Percentiles rank a stretch among this genome's conserved stretches.
Evolutionary conservation across 2,888 invertebrate species (phyloP).

Genomic region (Rambutsinella grinnellia): DNA sequence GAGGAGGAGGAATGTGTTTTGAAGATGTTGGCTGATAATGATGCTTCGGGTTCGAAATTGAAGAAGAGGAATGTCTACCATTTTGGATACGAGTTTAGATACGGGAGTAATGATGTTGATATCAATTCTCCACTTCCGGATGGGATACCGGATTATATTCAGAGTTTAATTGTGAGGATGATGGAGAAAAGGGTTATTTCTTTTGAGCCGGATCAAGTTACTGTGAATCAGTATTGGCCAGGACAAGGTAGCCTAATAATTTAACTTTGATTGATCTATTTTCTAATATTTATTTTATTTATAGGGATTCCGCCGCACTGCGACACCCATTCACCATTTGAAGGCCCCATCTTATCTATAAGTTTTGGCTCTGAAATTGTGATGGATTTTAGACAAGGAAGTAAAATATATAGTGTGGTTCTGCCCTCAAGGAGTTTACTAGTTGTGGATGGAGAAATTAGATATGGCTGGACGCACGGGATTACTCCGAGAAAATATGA

Average conservation of each 20-base stretch:
- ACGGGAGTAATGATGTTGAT: constrained; percentile 89
- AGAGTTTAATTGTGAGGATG: constrained; percentile 76
- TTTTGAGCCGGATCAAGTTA: constrained; percentile 82
- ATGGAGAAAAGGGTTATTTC: constrained; percentile 68
- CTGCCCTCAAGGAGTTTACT: constrained; percentile 81
- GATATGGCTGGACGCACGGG: constrained; percentile 87
- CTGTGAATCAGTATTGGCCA: constrained; percentile 85
- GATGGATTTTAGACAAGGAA: constrained; percentile 87
- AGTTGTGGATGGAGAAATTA: constrained; percentile 83
- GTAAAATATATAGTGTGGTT: constrained; percentile 74
- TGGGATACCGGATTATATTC: constrained; percentile 80
- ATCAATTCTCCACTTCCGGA: constrained; percentile 76
- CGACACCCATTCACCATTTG: constrained; percentile 95
- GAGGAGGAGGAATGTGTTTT: constrained; percentile 75
- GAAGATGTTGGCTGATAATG: constrained; percentile 8
- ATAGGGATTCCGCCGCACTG: constrained; percentile 94
- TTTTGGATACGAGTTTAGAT: constrained; percentile 92
- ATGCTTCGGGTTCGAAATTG: constrained; percentile 68
- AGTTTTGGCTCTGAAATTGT: constrained; percentile 86
- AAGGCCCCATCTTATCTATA: constrained; percentile 87
- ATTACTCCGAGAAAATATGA: constrained; percentile 63
- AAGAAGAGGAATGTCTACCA: constrained; percentile 91
- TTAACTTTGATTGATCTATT: constrained; percentile 30
- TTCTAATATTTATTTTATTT: constrained; percentile 43
- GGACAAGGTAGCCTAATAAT: constrained; percentile 79